Percentiles rank a stretch among this genome's conserved stretches.
These are phyloP conservation scores for Caenorhabditis brenneri DNA, from an alignment of 1,140 invertebrate genomes.

Conservation along the genomic window DNA sequence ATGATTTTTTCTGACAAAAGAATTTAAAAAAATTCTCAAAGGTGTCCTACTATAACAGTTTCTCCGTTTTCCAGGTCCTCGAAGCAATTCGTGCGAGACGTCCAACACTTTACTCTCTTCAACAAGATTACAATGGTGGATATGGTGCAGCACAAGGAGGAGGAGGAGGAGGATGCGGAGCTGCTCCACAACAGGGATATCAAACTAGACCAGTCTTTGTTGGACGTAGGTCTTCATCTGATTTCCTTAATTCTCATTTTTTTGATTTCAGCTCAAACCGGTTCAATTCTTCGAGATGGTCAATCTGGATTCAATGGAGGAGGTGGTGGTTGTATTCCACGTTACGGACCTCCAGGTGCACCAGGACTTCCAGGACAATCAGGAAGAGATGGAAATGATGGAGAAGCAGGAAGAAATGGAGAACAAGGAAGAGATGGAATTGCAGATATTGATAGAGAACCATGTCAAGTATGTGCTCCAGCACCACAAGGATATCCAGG, in stretches of 20 bases:
- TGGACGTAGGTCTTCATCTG: background rate
- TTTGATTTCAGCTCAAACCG: slow-evolving; percentile 4
- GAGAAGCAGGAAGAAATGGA: slow-evolving; percentile 22
- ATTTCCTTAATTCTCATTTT: no score
- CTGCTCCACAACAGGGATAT: background rate
- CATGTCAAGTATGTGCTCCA: slow-evolving; percentile 29
- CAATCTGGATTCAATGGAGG: slow-evolving; percentile 17
- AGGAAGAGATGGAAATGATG: slow-evolving; percentile 8
- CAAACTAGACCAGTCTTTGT: background rate
- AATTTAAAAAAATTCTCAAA: no score
- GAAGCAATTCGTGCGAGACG: slow-evolving; percentile 23
- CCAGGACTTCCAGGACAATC: slow-evolving; percentile 9
- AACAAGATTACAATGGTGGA: background rate
- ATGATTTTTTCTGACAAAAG: no score
- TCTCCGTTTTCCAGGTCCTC: no score
- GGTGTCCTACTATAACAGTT: no score
- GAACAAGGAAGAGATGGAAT: slow-evolving; percentile 14
- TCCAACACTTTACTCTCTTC: slow-evolving; percentile 15
- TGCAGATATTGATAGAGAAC: slow-evolving; percentile 25
- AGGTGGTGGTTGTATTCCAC: slow-evolving; percentile 2
- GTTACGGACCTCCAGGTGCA: background rate
- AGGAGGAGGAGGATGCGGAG: slow-evolving; percentile 7
- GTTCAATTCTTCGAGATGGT: background rate
- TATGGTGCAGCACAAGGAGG: background rate
- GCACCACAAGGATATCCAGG: slow-evolving; percentile 32